These are phyloP conservation scores for Portunus trituberculatus DNA, from an alignment of 1,140 invertebrate species.

Conservation along the genomic window DNA sequence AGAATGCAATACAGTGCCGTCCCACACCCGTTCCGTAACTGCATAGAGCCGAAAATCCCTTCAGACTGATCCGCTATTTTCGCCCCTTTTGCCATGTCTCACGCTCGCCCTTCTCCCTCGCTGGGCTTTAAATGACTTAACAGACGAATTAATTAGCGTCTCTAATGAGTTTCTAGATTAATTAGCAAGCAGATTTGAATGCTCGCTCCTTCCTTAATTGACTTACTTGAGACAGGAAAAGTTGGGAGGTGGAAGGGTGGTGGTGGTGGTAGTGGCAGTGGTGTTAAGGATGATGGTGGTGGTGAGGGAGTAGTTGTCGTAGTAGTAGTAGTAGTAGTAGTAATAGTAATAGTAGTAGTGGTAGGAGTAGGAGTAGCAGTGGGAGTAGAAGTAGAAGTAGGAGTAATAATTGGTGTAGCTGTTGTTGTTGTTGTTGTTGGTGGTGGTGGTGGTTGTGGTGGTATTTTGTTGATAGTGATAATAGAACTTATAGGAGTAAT, in stretches of 20 bases:
- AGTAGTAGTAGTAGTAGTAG: no score
- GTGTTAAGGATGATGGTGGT: neutral
- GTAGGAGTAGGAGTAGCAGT: no score
- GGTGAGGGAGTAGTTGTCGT: no score
- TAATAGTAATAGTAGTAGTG: no score
- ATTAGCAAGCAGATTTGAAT: conserved; percentile 75
- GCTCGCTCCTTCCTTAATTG: conserved; percentile 72
- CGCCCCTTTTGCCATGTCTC: conserved; percentile 14
- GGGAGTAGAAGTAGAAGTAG: no score
- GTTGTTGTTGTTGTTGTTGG: no score
- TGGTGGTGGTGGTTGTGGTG: no score
- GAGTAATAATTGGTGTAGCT: no score
- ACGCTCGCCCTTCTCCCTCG: conserved; percentile 1
- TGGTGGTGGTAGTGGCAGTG: neutral
- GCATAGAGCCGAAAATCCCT: conserved; percentile 25
- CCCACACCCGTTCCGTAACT: neutral
- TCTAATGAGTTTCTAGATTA: conserved; percentile 75
- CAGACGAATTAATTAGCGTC: conserved; percentile 74
- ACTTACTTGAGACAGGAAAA: conserved; percentile 72
- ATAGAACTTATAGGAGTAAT: neutral
- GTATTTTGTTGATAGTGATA: neutral
- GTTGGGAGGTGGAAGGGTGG: conserved; percentile 25
- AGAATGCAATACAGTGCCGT: neutral
- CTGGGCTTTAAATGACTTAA: conserved; percentile 70
- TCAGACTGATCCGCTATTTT: neutral